Base-by-base conservation (phyloP, 2,797 vertebrate species). In the Uromys caudimaculatus region DNA sequence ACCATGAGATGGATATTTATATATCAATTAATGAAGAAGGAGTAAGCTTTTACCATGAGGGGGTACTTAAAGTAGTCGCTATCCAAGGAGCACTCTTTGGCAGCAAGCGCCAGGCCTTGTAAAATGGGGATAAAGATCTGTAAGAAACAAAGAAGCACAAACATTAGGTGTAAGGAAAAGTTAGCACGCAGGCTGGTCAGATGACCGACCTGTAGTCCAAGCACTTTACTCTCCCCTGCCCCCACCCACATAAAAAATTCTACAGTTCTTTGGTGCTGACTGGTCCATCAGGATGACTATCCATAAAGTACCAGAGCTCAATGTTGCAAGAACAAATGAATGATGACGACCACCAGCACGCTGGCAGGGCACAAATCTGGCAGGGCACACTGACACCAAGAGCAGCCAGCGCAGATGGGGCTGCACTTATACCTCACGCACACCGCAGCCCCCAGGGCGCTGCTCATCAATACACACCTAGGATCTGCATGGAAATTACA, bases 51-150 rank as follows among this genome's bases (percentile, higher is more conserved):
- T 99, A 99, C 99, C 99, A 99, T 99, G 78, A 99, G 99, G 38
- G 99, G 99, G 85, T 99, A 99, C 98, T 99, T 99, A 98, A 99
- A 99, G 98, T 99, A 99, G 98, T 99, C 99, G 92, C 99, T 99
- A 95, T 99, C 99, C 35, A 99, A 99, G 95, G 99, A 99, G 98
- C 99, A 99, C 98, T 99, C 99, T 99, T 99, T 99, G 96, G 99
- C 99, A 98, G 99, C 99, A 96, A 99, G 98, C 96, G 99, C 99
- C 97, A 99, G 98, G 86, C 99, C 99, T 98, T 99, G 99, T 97
- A 99, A 99, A 97, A 99, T 99, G 78, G 99, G 99, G 98, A 99
- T 98, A 97, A 99, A 99, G 97, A 99, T 99, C 99, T 99, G 98
- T 32, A 98, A 97, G 84, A 89, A 71, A 69, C n/a, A n/a, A 93